Evolutionary conservation across 2,888 invertebrate genomes (phyloP).

Genomic region (Conops quadrifasciatus): DNA sequence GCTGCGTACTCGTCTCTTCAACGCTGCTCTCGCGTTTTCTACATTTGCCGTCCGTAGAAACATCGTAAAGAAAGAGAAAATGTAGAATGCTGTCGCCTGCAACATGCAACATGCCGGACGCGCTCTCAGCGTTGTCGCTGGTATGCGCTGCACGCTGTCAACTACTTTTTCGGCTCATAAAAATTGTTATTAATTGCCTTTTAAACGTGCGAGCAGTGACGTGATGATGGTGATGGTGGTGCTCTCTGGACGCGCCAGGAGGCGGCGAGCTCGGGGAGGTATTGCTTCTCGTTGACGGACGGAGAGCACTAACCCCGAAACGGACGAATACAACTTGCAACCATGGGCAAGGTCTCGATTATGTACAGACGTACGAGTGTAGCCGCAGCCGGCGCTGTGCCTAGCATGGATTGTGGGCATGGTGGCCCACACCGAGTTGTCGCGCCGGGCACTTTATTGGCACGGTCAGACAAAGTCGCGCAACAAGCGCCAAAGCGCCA

Average conservation of each 20-base stretch:
- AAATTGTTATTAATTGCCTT: constrained; percentile 66
- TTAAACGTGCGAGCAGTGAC: constrained; percentile 65
- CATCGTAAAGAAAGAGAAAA: constrained; percentile 37
- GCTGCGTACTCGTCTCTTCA: constrained; percentile 16
- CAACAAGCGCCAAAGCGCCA: too few species aligned
- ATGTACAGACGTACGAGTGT: too few species aligned
- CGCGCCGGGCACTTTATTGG: too few species aligned
- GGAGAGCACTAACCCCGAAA: constrained; percentile 12
- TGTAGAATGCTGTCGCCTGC: constrained; percentile 41
- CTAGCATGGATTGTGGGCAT: too few species aligned
- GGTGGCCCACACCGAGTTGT: not conserved
- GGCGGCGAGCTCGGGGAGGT: not conserved
- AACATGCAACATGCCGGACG: constrained; percentile 40
- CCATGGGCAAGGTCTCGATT: too few species aligned
- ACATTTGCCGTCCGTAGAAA: not conserved
- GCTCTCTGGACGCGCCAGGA: not conserved
- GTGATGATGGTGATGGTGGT: constrained; percentile 39
- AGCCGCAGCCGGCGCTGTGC: too few species aligned
- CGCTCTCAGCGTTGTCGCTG: constrained; percentile 39
- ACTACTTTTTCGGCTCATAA: constrained; percentile 66
- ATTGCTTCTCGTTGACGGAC: not conserved
- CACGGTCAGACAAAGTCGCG: too few species aligned
- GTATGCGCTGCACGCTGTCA: constrained; percentile 56
- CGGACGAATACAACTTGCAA: not conserved
- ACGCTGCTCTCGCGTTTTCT: not conserved